Base-by-base conservation (phyloP, 2,797 vertebrate genomes). In the Gymnoscopelus microlampas region DNA sequence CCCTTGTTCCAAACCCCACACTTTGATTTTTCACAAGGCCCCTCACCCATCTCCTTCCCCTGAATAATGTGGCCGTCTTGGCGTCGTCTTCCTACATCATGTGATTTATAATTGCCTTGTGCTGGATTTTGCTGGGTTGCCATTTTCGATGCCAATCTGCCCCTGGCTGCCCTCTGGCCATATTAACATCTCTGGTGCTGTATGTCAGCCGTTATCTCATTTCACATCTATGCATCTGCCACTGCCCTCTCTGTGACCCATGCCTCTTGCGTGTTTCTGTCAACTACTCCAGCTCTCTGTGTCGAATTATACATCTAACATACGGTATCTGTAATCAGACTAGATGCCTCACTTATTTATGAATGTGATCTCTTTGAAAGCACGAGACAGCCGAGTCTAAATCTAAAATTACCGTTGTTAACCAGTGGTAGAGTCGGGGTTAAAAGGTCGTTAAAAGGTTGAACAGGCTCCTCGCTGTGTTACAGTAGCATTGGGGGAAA, bases 1-100 rank as follows among this genome's bases (percentile, higher is more conserved):
- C 10, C 49, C 48, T 6, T 29, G 8, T 53, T 19, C 49, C 24
- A 63, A 12, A 32, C 8, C 48, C 50, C 50, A 44, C 60, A 23
- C 4, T 54, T 14, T 58, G 54, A 78, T 73, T 73, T 65, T 70
- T 64, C 71, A 74, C 54, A 65, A 5, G 70, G 39, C 19, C 1
- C 10, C 58, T 51, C 35, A 32, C 19, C 1, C 10, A 55, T 51
- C 35, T 62, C 56, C 56, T 57, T 24, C 26, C 10, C 57, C 50
- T 44, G 7, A 53, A 78, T 44, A 62, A 35, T 50, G 7, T 39
- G 35, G 3, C 49, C 4, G 13, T 50, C 49, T 50, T 12, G 12
- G 49, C 3, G 13, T 51, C 1, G 14, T 51, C n/a, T 14, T 51
- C n/a, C n/a, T 44, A 8, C 39, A 44, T 51, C 2, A 3, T 51